Base-by-base conservation (phyloP, 2,797 vertebrate species). In the Anguilla pacifica region DNA sequence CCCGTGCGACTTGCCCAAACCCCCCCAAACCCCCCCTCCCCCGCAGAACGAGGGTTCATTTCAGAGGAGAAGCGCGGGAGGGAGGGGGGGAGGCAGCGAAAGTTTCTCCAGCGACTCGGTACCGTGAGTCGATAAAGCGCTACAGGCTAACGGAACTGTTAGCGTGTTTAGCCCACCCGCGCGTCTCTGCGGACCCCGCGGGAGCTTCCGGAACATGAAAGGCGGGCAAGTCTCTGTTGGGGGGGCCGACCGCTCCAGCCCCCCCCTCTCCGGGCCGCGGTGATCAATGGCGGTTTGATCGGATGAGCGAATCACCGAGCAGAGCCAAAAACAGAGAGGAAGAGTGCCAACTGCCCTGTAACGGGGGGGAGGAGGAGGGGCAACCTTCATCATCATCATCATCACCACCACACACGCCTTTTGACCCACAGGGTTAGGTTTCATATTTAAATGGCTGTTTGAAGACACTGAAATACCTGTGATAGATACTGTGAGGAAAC, bases 81-180 rank as follows among this genome's bases (percentile, higher is more conserved):
- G 77, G 55, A 49, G n/a, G 86, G 86, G 46, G 13, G 11, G 64
- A 72, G 59, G 43, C 7, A 2, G 13, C 2, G 72, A 43, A 77
- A 17, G 13, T 77, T 77, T 43, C 31, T 25, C 28, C 11, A 70
- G 86, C 46, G 91, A 91, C 88, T 35, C 61, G 87, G 83, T 87
- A 87, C 88, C 43, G 90, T 35, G 35, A 35, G 35, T 87, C 89
- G 91, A 91, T 91, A 91, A 35, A 91, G 90, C 83, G 91, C 89
- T 93, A 89, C 89, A 93, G 93, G 93, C 91, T 94, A 93, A 94
- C 91, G 93, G 88, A 87, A 89, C 86, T 90, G 92, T 39, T 87
- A 91, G 91, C 92, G 92, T 94, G 35, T 35, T 92, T 90, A 92
- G 92, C 88, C 91, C 93, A 1, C 35, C 35, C 35, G 35, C 35